Evolutionary conservation across 2,888 invertebrate genomes (phyloP).

Genomic region (Neria commutata): DNA sequence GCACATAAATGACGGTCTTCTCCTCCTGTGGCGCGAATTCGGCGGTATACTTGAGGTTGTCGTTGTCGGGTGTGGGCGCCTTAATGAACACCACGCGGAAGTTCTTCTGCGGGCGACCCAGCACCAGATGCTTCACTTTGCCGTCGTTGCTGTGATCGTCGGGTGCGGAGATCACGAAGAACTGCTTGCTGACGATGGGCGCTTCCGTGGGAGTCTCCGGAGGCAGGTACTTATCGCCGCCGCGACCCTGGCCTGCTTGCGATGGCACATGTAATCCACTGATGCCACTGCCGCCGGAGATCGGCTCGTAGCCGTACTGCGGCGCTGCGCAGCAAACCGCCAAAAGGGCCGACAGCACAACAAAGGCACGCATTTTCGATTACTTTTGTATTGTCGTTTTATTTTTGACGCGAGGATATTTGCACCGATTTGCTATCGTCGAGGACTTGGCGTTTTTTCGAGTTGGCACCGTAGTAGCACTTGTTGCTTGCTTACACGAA

Average conservation of each 20-base stretch:
- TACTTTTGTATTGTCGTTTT: not conserved
- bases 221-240: constrained; percentile 52
- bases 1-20: constrained; percentile 61
- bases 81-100: constrained; percentile 61
- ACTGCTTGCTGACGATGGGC: constrained; percentile 58
- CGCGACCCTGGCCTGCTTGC: constrained; percentile 33
- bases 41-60: constrained; percentile 53
- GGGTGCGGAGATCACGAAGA: constrained; percentile 58
- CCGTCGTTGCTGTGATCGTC: constrained; percentile 52
- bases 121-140: constrained; percentile 53
- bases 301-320: constrained; percentile 52
- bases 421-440: too few relatives aligned
- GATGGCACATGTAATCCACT: constrained; percentile 28
- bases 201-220: constrained; percentile 46
- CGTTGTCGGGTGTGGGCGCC: constrained; percentile 51
- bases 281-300: constrained; percentile 24
- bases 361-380: constrained; percentile 36
- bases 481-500: constrained; percentile 25
- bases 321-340: constrained; percentile 47
- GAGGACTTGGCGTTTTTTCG: not conserved
- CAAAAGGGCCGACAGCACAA: constrained; percentile 38
- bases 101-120: constrained; percentile 58
- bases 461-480: not conserved
- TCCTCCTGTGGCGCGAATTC: constrained; percentile 59
- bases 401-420: constrained; percentile 28